Evolutionary conservation across 2,888 invertebrate genomes (phyloP).

Genomic region (Synergus gifuensis): DNA sequence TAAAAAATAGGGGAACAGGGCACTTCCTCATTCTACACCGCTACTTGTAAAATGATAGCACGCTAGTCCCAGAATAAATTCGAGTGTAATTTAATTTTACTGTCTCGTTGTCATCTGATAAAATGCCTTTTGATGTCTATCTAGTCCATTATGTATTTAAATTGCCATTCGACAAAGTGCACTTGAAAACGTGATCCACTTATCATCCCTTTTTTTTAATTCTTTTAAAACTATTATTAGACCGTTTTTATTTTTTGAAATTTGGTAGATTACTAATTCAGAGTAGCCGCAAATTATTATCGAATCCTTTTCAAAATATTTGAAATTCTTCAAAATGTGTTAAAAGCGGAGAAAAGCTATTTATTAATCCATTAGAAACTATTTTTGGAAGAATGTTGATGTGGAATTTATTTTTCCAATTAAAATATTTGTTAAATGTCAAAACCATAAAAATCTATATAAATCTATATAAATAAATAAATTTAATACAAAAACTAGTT

Average conservation of each 20-base stretch:
- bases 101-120: constrained; percentile 23
- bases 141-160: not conserved
- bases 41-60: constrained; percentile 29
- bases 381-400: too few relatives aligned
- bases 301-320: too few relatives aligned
- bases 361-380: too few relatives aligned
- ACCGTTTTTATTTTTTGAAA: not conserved
- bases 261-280: too few relatives aligned
- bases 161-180: not conserved
- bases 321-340: too few relatives aligned
- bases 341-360: too few relatives aligned
- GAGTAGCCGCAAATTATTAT: too few relatives aligned
- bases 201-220: not conserved
- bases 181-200: not conserved
- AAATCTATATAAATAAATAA: too few relatives aligned
- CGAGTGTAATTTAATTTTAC: constrained; percentile 30
- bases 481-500: not conserved
- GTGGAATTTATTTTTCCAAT: too few relatives aligned
- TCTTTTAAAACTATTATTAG: not conserved
- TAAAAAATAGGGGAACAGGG: constrained; percentile 10
- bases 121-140: constrained; percentile 19
- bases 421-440: too few relatives aligned
- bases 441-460: too few relatives aligned
- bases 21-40: constrained; percentile 7
- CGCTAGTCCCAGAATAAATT: constrained; percentile 31